Conservation (phyloP, 1,140 invertebrate genomes). For the Drosophila littoralis region DNA sequence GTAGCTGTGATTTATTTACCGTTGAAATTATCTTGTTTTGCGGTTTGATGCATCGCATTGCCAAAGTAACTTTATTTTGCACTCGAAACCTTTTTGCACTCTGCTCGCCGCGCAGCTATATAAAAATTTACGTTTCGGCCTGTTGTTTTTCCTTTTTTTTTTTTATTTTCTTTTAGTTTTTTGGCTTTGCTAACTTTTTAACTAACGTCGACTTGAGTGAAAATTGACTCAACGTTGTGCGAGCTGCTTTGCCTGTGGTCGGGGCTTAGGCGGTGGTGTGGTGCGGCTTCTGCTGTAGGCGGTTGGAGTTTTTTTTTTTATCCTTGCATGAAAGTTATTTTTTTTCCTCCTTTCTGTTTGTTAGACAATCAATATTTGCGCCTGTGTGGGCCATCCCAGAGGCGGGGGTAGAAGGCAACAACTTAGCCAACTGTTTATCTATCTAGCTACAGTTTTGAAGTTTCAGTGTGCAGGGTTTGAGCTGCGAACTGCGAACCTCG, state of each 20-base stretch:
- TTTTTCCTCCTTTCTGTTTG: conserved; percentile 35
- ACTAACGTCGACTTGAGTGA: conserved; percentile 77
- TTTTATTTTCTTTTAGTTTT: conserved; percentile 16
- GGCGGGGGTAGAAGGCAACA: conserved; percentile 6
- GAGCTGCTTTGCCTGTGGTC: conserved; percentile 3
- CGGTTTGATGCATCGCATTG: conserved; percentile 81
- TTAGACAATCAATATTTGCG: conserved; percentile 80
- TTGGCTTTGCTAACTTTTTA: conserved; percentile 74
- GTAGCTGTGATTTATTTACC: conserved; percentile 81
- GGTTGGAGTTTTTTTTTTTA: conserved; percentile 26
- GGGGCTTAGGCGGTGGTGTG: not conserved
- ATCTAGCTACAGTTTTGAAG: conserved; percentile 70
- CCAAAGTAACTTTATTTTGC: conserved; percentile 82
- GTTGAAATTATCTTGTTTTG: conserved; percentile 84
- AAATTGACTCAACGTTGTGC: conserved; percentile 70
- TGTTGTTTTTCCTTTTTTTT: conserved; percentile 38
- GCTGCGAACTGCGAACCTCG: not conserved
- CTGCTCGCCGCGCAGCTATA: conserved; percentile 61
- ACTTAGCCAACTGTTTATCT: conserved; percentile 58
- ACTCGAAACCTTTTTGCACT: conserved; percentile 80
- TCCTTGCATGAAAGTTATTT: conserved; percentile 65
- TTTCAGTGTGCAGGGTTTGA: no score
- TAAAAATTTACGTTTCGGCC: conserved; percentile 73
- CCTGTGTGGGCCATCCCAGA: conserved; percentile 30
- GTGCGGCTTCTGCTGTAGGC: conserved; percentile 14